Percentiles rank a stretch among this genome's conserved stretches.
These are phyloP conservation scores for Phainopepla nitens DNA, from an alignment of 2,113 vertebrate species.

Conservation along the genomic window DNA sequence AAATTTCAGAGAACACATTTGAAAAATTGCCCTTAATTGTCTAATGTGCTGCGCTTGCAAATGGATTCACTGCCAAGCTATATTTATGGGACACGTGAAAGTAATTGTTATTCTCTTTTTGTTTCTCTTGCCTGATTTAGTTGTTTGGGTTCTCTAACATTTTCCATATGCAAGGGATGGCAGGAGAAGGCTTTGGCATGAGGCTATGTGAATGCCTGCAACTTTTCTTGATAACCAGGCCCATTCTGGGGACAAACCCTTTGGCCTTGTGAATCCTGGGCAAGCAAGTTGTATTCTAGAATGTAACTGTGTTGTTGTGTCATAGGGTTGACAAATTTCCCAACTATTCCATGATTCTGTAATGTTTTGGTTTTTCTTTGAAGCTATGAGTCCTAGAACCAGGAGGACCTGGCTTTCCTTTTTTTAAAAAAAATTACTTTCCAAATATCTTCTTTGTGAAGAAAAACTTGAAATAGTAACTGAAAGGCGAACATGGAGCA, in stretches of 20 bases:
- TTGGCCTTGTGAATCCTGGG: neutral
- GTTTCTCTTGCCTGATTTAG: slow-evolving; percentile 16
- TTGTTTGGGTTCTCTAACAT: neutral
- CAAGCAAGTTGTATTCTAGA: neutral
- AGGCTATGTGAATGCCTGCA: neutral
- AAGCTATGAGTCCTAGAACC: neutral
- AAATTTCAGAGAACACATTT: neutral
- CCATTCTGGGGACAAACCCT: neutral
- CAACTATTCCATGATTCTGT: neutral
- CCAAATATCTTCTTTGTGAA: neutral
- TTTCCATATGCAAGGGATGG: neutral
- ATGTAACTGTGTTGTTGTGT: neutral
- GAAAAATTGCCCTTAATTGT: slow-evolving; percentile 18
- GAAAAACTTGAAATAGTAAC: neutral
- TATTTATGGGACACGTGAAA: slow-evolving; percentile 28
- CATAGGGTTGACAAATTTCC: neutral
- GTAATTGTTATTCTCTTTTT: slow-evolving; percentile 9
- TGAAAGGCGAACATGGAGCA: neutral
- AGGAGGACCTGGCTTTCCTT: neutral
- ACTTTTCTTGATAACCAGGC: neutral
- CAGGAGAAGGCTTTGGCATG: neutral
- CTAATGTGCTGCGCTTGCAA: neutral
- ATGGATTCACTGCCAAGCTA: slow-evolving; percentile 21
- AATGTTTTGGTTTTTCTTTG: neutral
- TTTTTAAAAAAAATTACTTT: neutral